Evolutionary conservation across 2,888 invertebrate species (phyloP).

Genomic region (Notocelia uddmanniana): DNA sequence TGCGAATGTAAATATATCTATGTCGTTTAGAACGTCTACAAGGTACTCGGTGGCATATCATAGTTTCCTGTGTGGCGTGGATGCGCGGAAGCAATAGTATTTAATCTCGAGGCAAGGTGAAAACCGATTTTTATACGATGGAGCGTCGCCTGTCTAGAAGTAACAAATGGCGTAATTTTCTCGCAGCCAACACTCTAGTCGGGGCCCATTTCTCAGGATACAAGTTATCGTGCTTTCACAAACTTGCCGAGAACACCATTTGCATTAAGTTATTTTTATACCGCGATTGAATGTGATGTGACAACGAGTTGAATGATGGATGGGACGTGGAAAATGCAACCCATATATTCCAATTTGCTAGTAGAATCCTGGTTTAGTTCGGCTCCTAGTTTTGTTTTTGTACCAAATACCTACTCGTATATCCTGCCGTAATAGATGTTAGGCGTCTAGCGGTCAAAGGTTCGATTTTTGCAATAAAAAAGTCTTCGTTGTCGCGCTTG

Average conservation of each 20-base stretch:
- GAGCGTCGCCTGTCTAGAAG: conserved; percentile 54
- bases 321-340: conserved; percentile 32
- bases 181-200: conserved; percentile 49
- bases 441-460: background rate
- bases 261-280: conserved; percentile 58
- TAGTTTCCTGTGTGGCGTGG: conserved; percentile 5
- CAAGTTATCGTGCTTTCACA: conserved; percentile 66
- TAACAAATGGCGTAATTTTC: conserved; percentile 60
- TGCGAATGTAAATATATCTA: background rate
- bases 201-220: conserved; percentile 67
- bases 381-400: background rate
- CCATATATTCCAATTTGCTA: conserved; percentile 24
- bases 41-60: background rate
- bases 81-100: conserved; percentile 24
- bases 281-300: conserved; percentile 51
- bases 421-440: background rate
- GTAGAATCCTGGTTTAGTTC: background rate
- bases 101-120: conserved; percentile 32
- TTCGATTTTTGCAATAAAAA: too few species aligned
- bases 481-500: too few species aligned
- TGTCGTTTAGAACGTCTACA: background rate
- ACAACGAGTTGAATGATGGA: conserved; percentile 55
- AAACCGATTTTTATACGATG: conserved; percentile 45
- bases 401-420: background rate
- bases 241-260: conserved; percentile 60